Evolutionary conservation across 2,888 invertebrate genomes (phyloP), one percentile per base, ranked within the genome.

Genomic region (Thyatira batis): DNA sequence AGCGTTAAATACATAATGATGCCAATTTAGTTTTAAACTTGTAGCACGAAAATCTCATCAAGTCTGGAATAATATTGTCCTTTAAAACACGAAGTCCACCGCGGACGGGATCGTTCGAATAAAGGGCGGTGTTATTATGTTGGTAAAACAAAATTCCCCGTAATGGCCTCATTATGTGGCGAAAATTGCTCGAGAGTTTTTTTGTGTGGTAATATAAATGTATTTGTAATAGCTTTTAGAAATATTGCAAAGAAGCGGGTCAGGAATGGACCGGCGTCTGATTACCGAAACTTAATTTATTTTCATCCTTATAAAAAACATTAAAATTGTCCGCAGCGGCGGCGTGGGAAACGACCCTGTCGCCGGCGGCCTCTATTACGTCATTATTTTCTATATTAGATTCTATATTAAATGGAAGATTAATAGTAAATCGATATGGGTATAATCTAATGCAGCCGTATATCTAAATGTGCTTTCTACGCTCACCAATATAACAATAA

Each of bases 201-300:
- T 92, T 92, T 91, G 89, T 89, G 87, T 76, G 81, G 85, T 84
- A 80, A 87, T 90, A 91, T 91, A 90, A 91, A 91, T 90, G 91
- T 91, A 90, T 92, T 91, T 91, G 92, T 90, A 90, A 90, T 90
- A 91, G 91, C 89, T 90, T 91, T 89, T 90, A 91, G 90, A 91
- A 86, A 91, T 90, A 92, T 90, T 89, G 91, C 91, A 78, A 90
- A 85, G 90, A 81, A 89, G 78, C 88, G 84, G 87, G 84, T 79
- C 86, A 87, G 84, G 76, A 84, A 80, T 85, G 83, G 82, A 77
- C 73, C 84, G 85, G 82, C 83, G 85, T 85, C 89, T 89, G 89
- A 89, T 90, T 84, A 90, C 89, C 85, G 69, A 92, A 92, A 89
- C 85, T 89, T 90, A 91, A 92, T 92, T 92, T 91, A 89, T 89